Evolutionary conservation across 1,140 invertebrate species (phyloP).

Genomic region (Drosophila bifasciata): DNA sequence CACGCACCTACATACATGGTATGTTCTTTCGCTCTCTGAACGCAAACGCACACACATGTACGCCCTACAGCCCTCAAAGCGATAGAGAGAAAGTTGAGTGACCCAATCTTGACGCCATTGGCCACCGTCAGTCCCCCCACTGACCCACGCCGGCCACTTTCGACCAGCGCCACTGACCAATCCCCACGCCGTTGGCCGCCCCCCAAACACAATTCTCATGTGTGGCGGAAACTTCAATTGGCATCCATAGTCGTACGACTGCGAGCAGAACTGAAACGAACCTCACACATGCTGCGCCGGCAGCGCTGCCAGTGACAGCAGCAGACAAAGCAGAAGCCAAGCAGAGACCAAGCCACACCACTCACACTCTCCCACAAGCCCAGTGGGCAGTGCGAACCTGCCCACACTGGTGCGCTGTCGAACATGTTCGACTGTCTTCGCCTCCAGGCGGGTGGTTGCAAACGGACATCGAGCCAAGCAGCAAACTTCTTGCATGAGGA

Average conservation of each 20-base stretch:
- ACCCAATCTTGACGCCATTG: constrained; percentile 9
- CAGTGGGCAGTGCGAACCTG: constrained; percentile 56
- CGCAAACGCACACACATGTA: neutral
- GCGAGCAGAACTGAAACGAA: neutral
- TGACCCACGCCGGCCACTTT: constrained; percentile 21
- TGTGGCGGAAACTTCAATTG: constrained; percentile 69
- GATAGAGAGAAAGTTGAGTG: constrained; percentile 8
- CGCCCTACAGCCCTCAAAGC: neutral
- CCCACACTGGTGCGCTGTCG: constrained; percentile 11
- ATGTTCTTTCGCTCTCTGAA: too few relatives aligned
- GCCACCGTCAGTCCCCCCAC: constrained; percentile 9
- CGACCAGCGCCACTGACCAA: constrained; percentile 65
- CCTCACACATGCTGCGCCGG: constrained; percentile 24
- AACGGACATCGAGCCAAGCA: constrained; percentile 18
- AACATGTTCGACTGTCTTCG: constrained; percentile 50
- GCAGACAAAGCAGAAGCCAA: constrained; percentile 12
- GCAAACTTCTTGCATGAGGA: too few relatives aligned
- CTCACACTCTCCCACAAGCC: constrained; percentile 6
- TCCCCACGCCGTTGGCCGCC: constrained; percentile 60
- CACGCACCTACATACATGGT: too few relatives aligned
- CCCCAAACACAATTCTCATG: constrained; percentile 45
- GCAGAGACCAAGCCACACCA: constrained; percentile 20
- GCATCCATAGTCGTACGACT: constrained; percentile 35
- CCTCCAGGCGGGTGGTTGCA: constrained; percentile 10
- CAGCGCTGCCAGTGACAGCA: constrained; percentile 7